Percentiles rank a stretch among this genome's conserved stretches.
These are phyloP conservation scores for Pinna nobilis DNA, from an alignment of 1,140 invertebrate genomes.

Conservation along the genomic window DNA sequence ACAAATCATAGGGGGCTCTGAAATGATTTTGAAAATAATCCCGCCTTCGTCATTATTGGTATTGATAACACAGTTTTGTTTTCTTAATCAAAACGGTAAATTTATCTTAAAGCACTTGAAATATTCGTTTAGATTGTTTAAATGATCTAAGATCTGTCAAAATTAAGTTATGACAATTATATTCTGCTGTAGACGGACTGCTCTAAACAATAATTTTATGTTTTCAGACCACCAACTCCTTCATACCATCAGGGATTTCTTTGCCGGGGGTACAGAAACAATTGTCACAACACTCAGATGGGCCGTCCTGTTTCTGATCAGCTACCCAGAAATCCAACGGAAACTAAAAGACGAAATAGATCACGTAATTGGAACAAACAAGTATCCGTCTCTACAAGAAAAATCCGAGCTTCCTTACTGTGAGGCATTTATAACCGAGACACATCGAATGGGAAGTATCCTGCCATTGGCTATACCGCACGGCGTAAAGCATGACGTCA, in stretches of 20 bases:
- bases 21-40: no score
- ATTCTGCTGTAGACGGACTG: no score
- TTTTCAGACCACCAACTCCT: slow-evolving; percentile 25
- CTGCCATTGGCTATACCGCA: slow-evolving; percentile 33
- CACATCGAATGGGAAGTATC: slow-evolving; percentile 64
- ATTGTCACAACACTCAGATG: slow-evolving; percentile 88
- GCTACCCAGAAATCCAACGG: slow-evolving; percentile 82
- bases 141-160: no score
- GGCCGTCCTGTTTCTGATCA: slow-evolving; percentile 88
- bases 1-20: no score
- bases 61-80: no score
- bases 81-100: no score
- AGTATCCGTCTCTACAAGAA: slow-evolving; percentile 90
- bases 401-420: slow-evolving; percentile 49
- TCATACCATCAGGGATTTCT: slow-evolving; percentile 88
- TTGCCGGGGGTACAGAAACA: slow-evolving; percentile 92
- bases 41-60: no score
- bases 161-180: no score
- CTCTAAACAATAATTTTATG: neutral
- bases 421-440: slow-evolving; percentile 67
- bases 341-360: slow-evolving; percentile 91
- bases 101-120: no score
- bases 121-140: no score
- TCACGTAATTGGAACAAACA: slow-evolving; percentile 85
- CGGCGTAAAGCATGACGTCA: slow-evolving; percentile 24